phyloP scores from a whole-genome alignment of 1,140 invertebrate species.

The Stegodyphus dumicola region DNA sequence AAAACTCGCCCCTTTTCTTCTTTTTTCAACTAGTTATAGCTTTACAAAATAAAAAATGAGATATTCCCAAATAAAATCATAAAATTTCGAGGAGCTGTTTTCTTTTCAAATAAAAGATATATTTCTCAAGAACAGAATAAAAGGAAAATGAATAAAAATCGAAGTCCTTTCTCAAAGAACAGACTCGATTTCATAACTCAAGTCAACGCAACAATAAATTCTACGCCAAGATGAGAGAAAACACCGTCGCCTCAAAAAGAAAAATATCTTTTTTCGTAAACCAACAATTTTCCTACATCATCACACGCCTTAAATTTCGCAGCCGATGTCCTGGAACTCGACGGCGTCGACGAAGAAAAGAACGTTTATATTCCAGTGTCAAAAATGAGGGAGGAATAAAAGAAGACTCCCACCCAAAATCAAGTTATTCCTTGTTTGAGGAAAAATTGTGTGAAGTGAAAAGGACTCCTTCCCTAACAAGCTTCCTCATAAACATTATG shows the following conservation, averaged over 20 bases:
- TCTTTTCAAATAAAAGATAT: too few relatives aligned
- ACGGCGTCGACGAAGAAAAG: conserved; percentile 4
- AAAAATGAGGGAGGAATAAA: conserved; percentile 1
- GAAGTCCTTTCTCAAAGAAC: too few relatives aligned
- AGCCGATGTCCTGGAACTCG: conserved; percentile 9
- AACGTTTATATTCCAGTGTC: conserved; percentile 48
- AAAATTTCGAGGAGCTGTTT: too few relatives aligned
- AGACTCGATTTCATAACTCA: conserved; percentile 18
- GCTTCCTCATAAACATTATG: conserved; percentile 54
- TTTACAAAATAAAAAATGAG: too few relatives aligned
- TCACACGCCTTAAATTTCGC: conserved; percentile 42
- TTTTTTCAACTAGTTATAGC: too few relatives aligned
- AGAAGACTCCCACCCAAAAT: conserved; percentile 17
- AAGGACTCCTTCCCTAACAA: conserved; percentile 46
- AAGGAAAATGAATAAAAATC: too few relatives aligned
- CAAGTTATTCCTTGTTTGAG: conserved; percentile 53
- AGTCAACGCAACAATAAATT: conserved; percentile 19
- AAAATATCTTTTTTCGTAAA: conserved; percentile 11
- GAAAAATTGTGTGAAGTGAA: conserved; percentile 53
- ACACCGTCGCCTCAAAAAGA: conserved; percentile 8
- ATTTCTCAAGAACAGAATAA: too few relatives aligned
- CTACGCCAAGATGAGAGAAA: conserved; percentile 18
- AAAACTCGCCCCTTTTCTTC: too few relatives aligned
- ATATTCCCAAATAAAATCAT: too few relatives aligned
- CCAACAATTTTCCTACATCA: conserved; percentile 44